These are phyloP conservation scores for Rhadina sibilatrix DNA, from an alignment of 2,113 vertebrate species.

Conservation along the genomic window DNA sequence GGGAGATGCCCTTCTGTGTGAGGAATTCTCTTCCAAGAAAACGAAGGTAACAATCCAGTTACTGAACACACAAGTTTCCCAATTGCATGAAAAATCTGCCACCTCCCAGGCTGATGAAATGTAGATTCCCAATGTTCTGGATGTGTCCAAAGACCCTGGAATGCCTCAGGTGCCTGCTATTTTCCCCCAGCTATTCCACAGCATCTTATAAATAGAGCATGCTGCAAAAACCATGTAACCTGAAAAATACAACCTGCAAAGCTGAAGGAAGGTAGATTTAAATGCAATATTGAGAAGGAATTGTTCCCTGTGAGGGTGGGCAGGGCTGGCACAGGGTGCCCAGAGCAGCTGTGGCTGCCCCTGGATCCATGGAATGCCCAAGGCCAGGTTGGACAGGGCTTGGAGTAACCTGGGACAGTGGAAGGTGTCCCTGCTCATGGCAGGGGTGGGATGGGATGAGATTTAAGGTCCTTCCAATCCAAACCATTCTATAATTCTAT, in stretches of 20 bases:
- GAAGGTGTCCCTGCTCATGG: not conserved
- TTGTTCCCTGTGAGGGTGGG: accelerated
- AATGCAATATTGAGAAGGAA: not conserved
- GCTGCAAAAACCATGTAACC: too few species aligned
- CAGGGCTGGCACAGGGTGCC: not conserved
- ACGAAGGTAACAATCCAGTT: too few species aligned
- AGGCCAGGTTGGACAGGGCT: accelerated
- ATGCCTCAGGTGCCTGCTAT: not conserved
- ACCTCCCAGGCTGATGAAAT: not conserved
- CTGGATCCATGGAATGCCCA: not conserved
- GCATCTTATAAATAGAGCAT: not conserved
- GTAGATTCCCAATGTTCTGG: not conserved
- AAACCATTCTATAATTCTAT: not conserved
- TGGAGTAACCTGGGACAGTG: accelerated
- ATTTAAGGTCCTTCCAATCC: not conserved
- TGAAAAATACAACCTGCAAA: not conserved
- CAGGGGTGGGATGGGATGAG: not conserved
- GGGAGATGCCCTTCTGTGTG: not conserved
- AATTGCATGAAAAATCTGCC: not conserved
- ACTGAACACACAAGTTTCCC: not conserved
- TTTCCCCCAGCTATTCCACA: not conserved
- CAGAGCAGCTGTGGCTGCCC: not conserved
- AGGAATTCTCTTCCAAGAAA: not conserved
- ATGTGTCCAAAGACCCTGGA: not conserved
- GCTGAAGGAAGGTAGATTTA: not conserved